Base-by-base conservation (phyloP, 2,888 invertebrate species). In the Lycocerus yunnanus region DNA sequence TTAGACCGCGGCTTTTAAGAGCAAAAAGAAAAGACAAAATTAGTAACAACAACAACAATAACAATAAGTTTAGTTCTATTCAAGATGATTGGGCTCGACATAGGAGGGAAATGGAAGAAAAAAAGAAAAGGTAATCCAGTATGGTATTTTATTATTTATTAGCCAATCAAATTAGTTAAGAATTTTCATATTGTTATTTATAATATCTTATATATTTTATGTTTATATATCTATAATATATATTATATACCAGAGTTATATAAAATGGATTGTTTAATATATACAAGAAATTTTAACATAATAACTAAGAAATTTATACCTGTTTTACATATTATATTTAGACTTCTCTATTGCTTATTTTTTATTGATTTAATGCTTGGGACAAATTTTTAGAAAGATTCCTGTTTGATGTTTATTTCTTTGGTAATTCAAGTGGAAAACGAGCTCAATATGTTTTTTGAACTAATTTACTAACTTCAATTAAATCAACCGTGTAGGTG, bases 61-160 rank as follows among this genome's bases (percentile, higher is more conserved):
- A 81, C 63, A 84, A 83, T 79, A 83, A 82, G 76, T 83, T 81
- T 72, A 82, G 80, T 74, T 65, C 76, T 43, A 70, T 69, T 14
- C 78, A 78, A 66, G 83, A 84, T 71, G 86, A 86, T 63, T 86
- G 86, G 86, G 83, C 84, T 58, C 85, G 84, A 79, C 84, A 85
- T 78, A 82, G 85, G 78, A 82, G 83, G 72, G 85, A 85, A 78
- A 78, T 86, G 70, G 85, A 86, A 75, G 83, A 83, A 58, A 81
- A 84, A 66, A 84, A 85, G 74, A 81, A 83, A 79, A 87, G 87
- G 86, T 87, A 87, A 87, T 87, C 79, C 43, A 78, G 79, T 79
- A 67, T 75, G 72, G 59, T 70, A 69, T 69, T 72, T 72, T 65
- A 68, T 77, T 65, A 76, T 67, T 67, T 69, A 73, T 73, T 71